Evolutionary conservation across 2,797 vertebrate species (phyloP).

Genomic region (Staurois parvus): DNA sequence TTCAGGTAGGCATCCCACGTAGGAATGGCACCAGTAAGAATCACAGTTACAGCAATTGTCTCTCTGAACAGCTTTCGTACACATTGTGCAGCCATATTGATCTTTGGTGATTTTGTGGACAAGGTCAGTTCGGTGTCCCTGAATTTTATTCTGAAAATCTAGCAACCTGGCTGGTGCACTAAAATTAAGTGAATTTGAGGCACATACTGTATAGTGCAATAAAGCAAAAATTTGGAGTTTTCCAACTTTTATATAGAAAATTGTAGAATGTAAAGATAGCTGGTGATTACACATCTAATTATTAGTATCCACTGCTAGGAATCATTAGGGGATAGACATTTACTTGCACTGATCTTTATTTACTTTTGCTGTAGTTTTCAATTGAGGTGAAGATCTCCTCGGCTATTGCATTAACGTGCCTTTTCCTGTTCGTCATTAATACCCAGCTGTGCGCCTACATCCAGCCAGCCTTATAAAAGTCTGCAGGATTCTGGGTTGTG

Average conservation of each 20-base stretch:
- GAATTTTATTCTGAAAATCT: no score
- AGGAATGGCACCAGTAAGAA: no score
- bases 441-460: constrained; percentile 30
- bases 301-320: neutral
- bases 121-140: no score
- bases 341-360: constrained; percentile 18
- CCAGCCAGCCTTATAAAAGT: constrained; percentile 19
- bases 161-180: no score
- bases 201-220: neutral
- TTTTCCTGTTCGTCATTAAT: constrained; percentile 43
- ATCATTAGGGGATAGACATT: constrained; percentile 16
- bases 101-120: no score
- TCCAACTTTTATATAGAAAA: neutral
- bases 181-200: neutral
- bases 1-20: no score
- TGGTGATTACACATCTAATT: neutral
- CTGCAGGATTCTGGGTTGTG: constrained; percentile 34
- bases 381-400: neutral
- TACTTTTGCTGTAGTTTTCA: constrained; percentile 8
- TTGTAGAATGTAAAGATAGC: neutral
- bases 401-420: constrained; percentile 18
- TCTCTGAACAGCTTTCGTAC: no score
- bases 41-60: no score
- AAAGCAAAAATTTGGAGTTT: neutral
- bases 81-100: no score